Evolutionary conservation across 2,113 vertebrate species (phyloP), one percentile per base, ranked within the genome.

Genomic region (Eurystomus gularis): DNA sequence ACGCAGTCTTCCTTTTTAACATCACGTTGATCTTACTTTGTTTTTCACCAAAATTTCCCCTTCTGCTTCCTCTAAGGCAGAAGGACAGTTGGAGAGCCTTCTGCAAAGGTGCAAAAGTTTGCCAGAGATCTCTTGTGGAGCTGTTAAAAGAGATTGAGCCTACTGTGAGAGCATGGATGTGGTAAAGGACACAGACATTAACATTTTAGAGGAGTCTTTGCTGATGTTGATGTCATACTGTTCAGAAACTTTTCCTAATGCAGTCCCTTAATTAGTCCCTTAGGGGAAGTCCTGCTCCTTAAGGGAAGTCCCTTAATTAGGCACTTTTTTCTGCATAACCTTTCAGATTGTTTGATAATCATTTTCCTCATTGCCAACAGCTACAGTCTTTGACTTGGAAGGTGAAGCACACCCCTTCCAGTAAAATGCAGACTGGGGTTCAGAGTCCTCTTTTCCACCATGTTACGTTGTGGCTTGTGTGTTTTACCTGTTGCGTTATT

Each of bases 11-110:
- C 7, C 15, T 57, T 77, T 92, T 52, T 49, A 83, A 58, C 7
- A 35, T 16, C 15, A 4, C 0, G 0, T 70, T 66, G 39, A 12
- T 62, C 11, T 79, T 49, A 1, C 0, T n/a, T 37, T 71, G 18
- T 24, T 92, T 77, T 91, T 81, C 26, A 48, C 8, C 8, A 39
- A 7, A 93, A 46, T 64, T 69, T 6, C 44, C 13, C 29, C 15
- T 82, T 62, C 13, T 48, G 4, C 28, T 73, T 86, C 40, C 28
- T 48, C 1, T 25, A 17, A 84, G 69, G 54, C 31, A 54, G 52
- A 37, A 66, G 25, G 39, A 20, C 35, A 35, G 18, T 31, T 92
- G 16, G n/a, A 29, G 5, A 82, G 8, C 7, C 24, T 87, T 79
- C 51, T 69, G 39, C 44, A 61, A 68, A 72, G n/a, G 20, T 31